Base-by-base conservation (phyloP, 2,113 vertebrate genomes). In the Silurus meridionalis region DNA sequence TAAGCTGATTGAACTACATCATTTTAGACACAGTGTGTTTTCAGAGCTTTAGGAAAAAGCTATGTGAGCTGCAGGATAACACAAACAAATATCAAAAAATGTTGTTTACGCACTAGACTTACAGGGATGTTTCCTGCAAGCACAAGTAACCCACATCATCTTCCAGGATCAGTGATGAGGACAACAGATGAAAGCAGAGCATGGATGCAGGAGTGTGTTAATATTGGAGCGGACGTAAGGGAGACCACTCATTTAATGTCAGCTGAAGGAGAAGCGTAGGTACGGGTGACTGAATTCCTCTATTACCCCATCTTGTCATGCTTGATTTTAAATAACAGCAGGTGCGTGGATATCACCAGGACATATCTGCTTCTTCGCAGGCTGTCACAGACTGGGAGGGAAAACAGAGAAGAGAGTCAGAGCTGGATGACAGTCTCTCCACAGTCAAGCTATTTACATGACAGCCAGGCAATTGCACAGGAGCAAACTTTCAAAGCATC, bases 251-350 rank as follows among this genome's bases (percentile, higher is more conserved):
- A 72, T 85, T 89, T 84, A 79, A 86, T 85, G 89, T 89, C 88
- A 87, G 57, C 69, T 87, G 87, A 90, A 89, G 88, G 87, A 90
- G 72, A 88, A 82, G 66, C 84, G 67, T 85, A 72, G 8, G 72
- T 58, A 88, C 67, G 87, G 85, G 89, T 87, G 88, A 85, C 71
- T 90, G 87, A 89, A 87, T 88, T 88, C 85, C 52, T 55, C 82
- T 84, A 88, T 89, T 88, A 89, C 79, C 69, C 67, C 67, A 58
- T 91, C 87, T 87, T 80, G 87, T 86, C 87, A 87, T 85, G 88
- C 84, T 87, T 88, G 89, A 89, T 90, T 87, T 91, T 69, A 75
- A 89, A 83, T 84, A 88, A 86, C 88, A 89, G 88, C 87, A 90
- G 87, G 88, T 88, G 78, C 75, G 84, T 81, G 84, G 85, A 86